phyloP scores from a whole-genome alignment of 2,113 vertebrate species.

The Trematomus loennbergii region DNA sequence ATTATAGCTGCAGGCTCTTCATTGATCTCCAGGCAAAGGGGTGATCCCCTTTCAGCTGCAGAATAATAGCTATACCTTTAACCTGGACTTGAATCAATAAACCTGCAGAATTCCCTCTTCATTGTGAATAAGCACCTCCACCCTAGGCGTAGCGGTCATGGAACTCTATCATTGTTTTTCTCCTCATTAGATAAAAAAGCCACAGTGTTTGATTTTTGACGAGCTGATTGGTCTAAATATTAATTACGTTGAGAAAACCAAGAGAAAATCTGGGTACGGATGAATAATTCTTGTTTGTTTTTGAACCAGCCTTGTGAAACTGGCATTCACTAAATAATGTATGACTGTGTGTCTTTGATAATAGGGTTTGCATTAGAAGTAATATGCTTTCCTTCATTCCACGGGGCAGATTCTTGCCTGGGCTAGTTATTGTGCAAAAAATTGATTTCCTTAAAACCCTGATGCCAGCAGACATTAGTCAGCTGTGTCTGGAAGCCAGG shows the following conservation, averaged over 20 bases:
- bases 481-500: conserved; percentile 71
- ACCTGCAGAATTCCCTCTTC: conserved; percentile 66
- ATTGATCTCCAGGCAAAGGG: conserved; percentile 80
- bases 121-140: conserved; percentile 56
- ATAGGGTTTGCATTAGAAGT: conserved; percentile 84
- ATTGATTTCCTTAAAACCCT: conserved; percentile 80
- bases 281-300: conserved; percentile 84
- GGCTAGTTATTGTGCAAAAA: conserved; percentile 77
- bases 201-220: conserved; percentile 66
- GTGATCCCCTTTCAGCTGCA: conserved; percentile 77
- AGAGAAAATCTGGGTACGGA: conserved; percentile 60
- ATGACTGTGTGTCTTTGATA: conserved; percentile 83
- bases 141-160: conserved; percentile 55
- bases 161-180: conserved; percentile 58
- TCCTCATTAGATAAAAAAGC: conserved; percentile 32
- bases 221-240: conserved; percentile 75
- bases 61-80: conserved; percentile 83
- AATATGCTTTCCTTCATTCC: conserved; percentile 75
- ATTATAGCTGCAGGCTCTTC: conserved; percentile 80
- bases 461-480: conserved; percentile 81
- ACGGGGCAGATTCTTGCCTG: conserved; percentile 70
- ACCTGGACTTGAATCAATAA: conserved; percentile 81
- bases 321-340: conserved; percentile 82
- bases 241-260: conserved; percentile 60
- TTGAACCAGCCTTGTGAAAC: conserved; percentile 78